phyloP scores from a whole-genome alignment of 2,113 vertebrate genomes.

The Lagenorhynchus albirostris region DNA sequence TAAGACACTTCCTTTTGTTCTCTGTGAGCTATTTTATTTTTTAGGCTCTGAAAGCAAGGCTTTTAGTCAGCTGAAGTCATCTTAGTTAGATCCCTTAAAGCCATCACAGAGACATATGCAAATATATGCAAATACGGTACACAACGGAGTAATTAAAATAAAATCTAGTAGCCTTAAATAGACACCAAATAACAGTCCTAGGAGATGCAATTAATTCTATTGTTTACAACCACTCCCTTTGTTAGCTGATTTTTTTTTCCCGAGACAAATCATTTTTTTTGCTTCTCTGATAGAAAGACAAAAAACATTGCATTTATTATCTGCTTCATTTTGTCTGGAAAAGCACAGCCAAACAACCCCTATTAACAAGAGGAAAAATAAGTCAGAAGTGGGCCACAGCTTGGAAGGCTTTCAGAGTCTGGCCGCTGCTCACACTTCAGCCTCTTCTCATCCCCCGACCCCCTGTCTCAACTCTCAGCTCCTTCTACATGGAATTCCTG shows the following conservation, averaged over 20 bases:
- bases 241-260: slow-evolving; percentile 13
- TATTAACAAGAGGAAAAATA: background rate
- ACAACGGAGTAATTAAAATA: slow-evolving; percentile 57
- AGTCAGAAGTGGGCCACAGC: background rate
- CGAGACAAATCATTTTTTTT: slow-evolving; percentile 48
- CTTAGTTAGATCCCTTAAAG: background rate
- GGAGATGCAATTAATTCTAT: slow-evolving; percentile 61
- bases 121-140: slow-evolving; percentile 48
- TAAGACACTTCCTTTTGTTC: background rate
- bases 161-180: slow-evolving; percentile 63
- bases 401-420: background rate
- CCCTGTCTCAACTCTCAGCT: background rate
- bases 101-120: slow-evolving; percentile 28
- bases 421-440: background rate
- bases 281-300: slow-evolving; percentile 31
- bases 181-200: slow-evolving; percentile 58
- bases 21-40: background rate
- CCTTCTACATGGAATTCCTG: background rate
- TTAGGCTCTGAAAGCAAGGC: background rate
- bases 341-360: background rate
- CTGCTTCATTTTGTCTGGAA: background rate
- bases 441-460: background rate
- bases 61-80: slow-evolving; percentile 6
- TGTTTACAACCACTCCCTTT: slow-evolving; percentile 55
- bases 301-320: background rate